Evolutionary conservation across 2,888 invertebrate species (phyloP), one percentile per base, ranked within the genome.

Genomic region (Agonopterix heracliana): DNA sequence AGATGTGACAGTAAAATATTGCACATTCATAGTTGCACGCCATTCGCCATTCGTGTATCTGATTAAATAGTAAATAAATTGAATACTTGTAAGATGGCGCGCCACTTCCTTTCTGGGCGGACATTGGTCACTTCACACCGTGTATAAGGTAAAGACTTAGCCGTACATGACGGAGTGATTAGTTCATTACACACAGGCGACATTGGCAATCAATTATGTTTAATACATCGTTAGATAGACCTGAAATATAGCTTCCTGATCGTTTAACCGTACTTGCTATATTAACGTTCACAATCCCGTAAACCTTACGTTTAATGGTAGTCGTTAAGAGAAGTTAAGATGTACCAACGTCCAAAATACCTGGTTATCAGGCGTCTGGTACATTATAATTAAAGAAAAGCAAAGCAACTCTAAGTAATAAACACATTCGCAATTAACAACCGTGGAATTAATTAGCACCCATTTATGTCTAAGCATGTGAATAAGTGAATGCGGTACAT

Each of bases 101-200:
- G 14, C 44, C 34, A 41, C 40, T 44, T 47, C 34, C 50, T 44
- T 46, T 34, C 34, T 10, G 17, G 44, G 34, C 41, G 38, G 38
- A 45, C 40, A 26, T 26, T 38, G 38, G 38, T 41, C 41, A 12
- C 12, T 48, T 48, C 42, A 41, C 45, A 45, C 47, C 45, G n/a
- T 46, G 38, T 48, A 38, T 9, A 13, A 41, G 50, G 52, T 52
- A 41, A 43, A 43, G 47, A 42, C 47, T 50, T 44, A 45, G 11
- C 49, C 46, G 48, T 57, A 64, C 53, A 54, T 59, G 60, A 59
- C 46, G 47, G 54, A 61, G 49, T 46, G 53, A 56, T 57, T 56
- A 52, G 45, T 54, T 49, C 54, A 50, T 43, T 53, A 50, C 47
- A 44, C 50, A 34, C 40, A 45, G 14, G 46, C 9, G 12, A 17